Evolutionary conservation across 2,797 vertebrate genomes (phyloP).

Genomic region (Periparus ater): DNA sequence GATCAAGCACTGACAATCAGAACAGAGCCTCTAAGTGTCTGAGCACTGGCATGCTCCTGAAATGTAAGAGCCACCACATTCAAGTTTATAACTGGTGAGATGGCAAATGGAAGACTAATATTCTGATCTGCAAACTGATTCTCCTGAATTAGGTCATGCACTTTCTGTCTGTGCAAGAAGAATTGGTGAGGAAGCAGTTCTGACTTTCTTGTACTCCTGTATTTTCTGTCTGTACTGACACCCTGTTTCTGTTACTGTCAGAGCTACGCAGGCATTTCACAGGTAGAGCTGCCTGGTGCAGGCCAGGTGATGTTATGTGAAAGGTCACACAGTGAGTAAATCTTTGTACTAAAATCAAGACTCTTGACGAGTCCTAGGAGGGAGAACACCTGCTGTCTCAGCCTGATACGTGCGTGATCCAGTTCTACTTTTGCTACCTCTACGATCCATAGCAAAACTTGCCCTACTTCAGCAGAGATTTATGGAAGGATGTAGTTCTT

Average conservation of each 20-base stretch:
- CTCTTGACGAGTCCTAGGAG: neutral
- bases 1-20: neutral
- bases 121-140: neutral
- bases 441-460: neutral
- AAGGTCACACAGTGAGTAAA: neutral
- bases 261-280: neutral
- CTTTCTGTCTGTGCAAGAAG: neutral
- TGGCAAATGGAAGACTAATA: neutral
- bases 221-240: neutral
- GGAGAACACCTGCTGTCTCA: neutral
- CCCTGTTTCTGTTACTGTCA: slow-evolving; percentile 1
- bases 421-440: neutral
- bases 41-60: neutral
- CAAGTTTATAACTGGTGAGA: neutral
- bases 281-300: neutral
- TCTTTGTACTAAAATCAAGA: neutral
- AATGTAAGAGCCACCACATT: neutral
- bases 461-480: neutral
- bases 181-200: neutral
- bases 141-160: neutral
- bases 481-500: neutral
- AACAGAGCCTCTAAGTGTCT: neutral
- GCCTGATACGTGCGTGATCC: neutral
- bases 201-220: neutral
- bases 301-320: neutral